Percentiles rank a stretch among this genome's conserved stretches.
These are phyloP conservation scores for Dermolepida albohirtum DNA, from an alignment of 2,888 invertebrate genomes.

Conservation along the genomic window DNA sequence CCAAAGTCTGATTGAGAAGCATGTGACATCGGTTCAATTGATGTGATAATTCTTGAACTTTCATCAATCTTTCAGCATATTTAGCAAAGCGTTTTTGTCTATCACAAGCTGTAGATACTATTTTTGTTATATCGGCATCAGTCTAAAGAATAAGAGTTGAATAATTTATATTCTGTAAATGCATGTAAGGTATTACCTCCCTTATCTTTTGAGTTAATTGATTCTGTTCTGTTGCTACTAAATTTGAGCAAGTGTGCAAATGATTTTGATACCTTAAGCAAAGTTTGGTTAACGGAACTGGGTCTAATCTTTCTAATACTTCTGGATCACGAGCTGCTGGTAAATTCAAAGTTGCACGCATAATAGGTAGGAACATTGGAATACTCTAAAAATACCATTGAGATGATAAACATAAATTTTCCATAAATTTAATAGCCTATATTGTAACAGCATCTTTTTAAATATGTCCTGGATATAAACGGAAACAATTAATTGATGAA, in stretches of 20 bases:
- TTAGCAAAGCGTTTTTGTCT: constrained; percentile 86
- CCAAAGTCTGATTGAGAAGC: constrained; percentile 84
- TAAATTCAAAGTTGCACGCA: constrained; percentile 87
- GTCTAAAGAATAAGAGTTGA: constrained; percentile 66
- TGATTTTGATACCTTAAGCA: constrained; percentile 88
- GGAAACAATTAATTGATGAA: too few species aligned
- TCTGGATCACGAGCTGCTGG: constrained; percentile 90
- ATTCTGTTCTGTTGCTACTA: constrained; percentile 84
- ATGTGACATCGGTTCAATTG: constrained; percentile 86
- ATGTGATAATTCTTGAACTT: constrained; percentile 85
- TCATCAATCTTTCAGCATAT: constrained; percentile 86
- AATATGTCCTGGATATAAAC: too few species aligned
- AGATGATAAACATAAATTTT: neutral
- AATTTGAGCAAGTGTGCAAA: constrained; percentile 83
- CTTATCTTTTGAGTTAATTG: constrained; percentile 79
- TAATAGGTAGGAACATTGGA: constrained; percentile 93
- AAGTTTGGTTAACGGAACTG: constrained; percentile 75
- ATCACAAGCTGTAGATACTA: constrained; percentile 79
- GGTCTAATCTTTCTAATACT: constrained; percentile 81
- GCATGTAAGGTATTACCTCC: constrained; percentile 70
- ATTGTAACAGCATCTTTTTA: too few species aligned
- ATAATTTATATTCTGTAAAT: constrained; percentile 4
- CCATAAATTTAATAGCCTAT: neutral
- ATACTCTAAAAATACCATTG: constrained; percentile 71
- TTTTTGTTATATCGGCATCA: constrained; percentile 77